Evolutionary conservation across 2,797 vertebrate species (phyloP).

Genomic region (Hirundo rustica): DNA sequence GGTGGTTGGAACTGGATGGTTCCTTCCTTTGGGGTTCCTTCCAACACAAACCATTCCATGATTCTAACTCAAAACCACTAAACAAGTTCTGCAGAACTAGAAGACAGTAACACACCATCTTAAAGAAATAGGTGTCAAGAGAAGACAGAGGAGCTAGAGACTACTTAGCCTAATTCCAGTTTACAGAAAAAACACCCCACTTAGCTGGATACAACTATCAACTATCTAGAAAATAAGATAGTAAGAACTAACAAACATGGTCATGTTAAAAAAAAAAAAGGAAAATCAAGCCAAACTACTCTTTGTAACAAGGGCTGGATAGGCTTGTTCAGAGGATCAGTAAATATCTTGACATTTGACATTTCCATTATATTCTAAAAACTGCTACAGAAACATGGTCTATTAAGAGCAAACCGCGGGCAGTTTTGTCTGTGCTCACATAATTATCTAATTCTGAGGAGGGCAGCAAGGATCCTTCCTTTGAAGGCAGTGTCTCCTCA

Average conservation of each 20-base stretch:
- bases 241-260: background rate
- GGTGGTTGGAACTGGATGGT: rapidly evolving
- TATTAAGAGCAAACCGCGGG: background rate
- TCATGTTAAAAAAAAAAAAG: background rate
- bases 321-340: background rate
- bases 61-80: background rate
- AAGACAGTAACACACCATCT: background rate
- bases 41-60: background rate
- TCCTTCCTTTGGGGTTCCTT: background rate
- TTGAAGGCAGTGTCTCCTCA: background rate
- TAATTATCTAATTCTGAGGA: background rate
- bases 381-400: background rate
- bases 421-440: background rate
- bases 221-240: background rate
- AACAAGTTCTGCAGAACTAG: background rate
- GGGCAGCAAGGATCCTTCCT: background rate
- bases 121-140: background rate
- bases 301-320: background rate
- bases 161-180: background rate
- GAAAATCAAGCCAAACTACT: background rate
- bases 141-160: background rate
- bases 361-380: background rate
- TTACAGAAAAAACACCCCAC: background rate
- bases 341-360: background rate
- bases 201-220: background rate